Percentiles rank a stretch among this genome's conserved stretches.
Evolutionary conservation across 2,797 vertebrate species (phyloP).

Genomic region (Crax fasciolata): DNA sequence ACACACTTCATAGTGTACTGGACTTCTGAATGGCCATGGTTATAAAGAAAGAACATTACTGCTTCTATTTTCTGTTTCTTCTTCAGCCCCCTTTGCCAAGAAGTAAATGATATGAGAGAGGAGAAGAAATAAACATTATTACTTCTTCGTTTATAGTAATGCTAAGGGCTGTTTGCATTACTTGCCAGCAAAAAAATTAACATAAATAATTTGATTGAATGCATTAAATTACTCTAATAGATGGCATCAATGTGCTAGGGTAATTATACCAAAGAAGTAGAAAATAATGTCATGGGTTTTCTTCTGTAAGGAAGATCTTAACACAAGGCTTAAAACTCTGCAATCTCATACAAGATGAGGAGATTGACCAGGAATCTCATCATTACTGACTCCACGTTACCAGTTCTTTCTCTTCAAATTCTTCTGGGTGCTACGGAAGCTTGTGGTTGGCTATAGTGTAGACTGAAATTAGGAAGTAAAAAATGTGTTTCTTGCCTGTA

Average conservation of each 20-base stretch:
- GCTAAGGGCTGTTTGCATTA: background rate
- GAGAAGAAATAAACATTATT: background rate
- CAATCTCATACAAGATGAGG: background rate
- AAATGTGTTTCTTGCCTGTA: background rate
- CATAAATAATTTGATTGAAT: background rate
- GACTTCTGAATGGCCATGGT: background rate
- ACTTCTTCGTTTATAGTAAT: background rate
- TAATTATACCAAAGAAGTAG: background rate
- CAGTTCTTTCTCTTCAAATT: background rate
- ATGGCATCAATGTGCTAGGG: background rate
- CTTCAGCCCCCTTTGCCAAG: background rate
- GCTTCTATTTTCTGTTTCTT: background rate
- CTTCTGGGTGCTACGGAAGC: background rate
- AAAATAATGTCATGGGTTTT: background rate
- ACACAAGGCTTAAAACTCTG: background rate
- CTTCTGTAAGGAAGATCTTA: background rate
- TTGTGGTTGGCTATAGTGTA: background rate
- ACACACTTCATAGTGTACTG: background rate
- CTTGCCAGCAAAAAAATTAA: background rate
- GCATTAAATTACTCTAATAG: background rate
- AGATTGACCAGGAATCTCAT: background rate
- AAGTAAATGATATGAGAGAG: background rate
- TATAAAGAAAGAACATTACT: background rate
- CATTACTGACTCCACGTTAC: background rate
- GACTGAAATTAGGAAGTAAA: background rate